A percentile compares a stretch with the other conserved stretches of the same genome.
Conservation (phyloP, 2,888 invertebrate genomes). For the Acronicta leporina region DNA sequence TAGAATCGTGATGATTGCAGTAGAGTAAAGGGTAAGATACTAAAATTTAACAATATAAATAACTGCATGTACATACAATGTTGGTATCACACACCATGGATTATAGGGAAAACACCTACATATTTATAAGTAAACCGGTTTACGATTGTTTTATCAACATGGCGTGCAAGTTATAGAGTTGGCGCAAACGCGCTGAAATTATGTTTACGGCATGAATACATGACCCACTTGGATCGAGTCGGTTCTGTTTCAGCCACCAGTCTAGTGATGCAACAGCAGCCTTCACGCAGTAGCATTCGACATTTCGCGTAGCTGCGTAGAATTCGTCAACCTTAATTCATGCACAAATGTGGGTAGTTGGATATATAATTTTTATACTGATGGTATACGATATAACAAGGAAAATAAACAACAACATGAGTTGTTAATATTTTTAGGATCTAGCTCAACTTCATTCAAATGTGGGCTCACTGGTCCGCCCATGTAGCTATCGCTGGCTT, state of each 20-base stretch:
- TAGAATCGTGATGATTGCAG: not conserved
- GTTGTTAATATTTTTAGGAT: conserved; percentile 75
- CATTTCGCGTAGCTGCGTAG: conserved; percentile 64
- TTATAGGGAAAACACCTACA: conserved; percentile 48
- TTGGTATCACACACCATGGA: conserved; percentile 38
- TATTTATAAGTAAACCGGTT: conserved; percentile 69
- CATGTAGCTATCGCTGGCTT: conserved; percentile 57
- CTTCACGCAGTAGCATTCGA: conserved; percentile 63
- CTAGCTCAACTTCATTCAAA: conserved; percentile 70
- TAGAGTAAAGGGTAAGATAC: conserved; percentile 6
- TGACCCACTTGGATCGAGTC: conserved; percentile 83
- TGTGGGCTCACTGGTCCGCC: conserved; percentile 82
- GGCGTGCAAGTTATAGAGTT: conserved; percentile 59
- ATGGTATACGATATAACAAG: conserved; percentile 48
- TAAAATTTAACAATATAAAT: conserved; percentile 28
- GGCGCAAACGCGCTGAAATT: conserved; percentile 71
- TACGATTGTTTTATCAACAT: conserved; percentile 76
- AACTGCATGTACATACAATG: conserved; percentile 25
- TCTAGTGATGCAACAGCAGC: conserved; percentile 75
- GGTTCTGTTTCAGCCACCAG: conserved; percentile 72
- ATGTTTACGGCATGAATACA: conserved; percentile 77
- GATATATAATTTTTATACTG: conserved; percentile 43
- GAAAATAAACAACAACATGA: conserved; percentile 60
- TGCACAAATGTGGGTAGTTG: conserved; percentile 50
- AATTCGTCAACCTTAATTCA: conserved; percentile 51